phyloP scores from a whole-genome alignment of 1,140 invertebrate species.

The Scaptomyza pallida region DNA sequence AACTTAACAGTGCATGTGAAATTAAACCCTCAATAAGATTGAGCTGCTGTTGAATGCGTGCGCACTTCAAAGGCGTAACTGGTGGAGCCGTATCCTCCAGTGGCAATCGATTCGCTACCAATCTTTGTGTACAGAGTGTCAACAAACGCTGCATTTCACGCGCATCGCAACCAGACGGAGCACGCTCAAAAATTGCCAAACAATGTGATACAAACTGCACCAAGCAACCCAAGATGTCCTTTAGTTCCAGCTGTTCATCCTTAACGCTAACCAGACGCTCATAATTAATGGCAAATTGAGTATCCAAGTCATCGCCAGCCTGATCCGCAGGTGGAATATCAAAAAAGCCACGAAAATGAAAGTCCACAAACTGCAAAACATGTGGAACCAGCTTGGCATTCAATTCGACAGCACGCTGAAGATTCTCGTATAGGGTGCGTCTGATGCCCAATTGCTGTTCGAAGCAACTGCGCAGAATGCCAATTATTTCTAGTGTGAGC shows the following conservation, averaged over 20 bases:
- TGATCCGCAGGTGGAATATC: constrained; percentile 42
- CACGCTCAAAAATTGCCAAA: constrained; percentile 60
- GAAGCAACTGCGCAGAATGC: constrained; percentile 74
- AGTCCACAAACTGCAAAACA: constrained; percentile 78
- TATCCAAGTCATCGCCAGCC: constrained; percentile 50
- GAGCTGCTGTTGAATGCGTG: constrained; percentile 65
- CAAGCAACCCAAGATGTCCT: constrained; percentile 75
- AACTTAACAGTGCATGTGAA: constrained; percentile 56
- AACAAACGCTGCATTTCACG: constrained; percentile 64
- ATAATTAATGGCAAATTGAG: constrained; percentile 58
- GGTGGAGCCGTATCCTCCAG: constrained; percentile 57
- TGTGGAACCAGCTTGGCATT: constrained; percentile 79
- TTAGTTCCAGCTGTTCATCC: constrained; percentile 58
- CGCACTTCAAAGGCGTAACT: constrained; percentile 67
- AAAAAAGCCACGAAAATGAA: constrained; percentile 78
- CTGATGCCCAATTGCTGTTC: constrained; percentile 70
- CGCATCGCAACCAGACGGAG: constrained; percentile 64
- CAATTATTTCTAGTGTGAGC: constrained; percentile 80
- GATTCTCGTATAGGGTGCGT: constrained; percentile 74
- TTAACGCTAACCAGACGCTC: constrained; percentile 48
- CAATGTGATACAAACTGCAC: constrained; percentile 71
- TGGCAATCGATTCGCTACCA: constrained; percentile 59
- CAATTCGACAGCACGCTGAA: constrained; percentile 77
- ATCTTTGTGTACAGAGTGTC: constrained; percentile 49
- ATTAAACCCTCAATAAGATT: constrained; percentile 79